These are phyloP conservation scores for Paracanthobrama guichenoti DNA, from an alignment of 2,113 vertebrate species.

Conservation along the genomic window DNA sequence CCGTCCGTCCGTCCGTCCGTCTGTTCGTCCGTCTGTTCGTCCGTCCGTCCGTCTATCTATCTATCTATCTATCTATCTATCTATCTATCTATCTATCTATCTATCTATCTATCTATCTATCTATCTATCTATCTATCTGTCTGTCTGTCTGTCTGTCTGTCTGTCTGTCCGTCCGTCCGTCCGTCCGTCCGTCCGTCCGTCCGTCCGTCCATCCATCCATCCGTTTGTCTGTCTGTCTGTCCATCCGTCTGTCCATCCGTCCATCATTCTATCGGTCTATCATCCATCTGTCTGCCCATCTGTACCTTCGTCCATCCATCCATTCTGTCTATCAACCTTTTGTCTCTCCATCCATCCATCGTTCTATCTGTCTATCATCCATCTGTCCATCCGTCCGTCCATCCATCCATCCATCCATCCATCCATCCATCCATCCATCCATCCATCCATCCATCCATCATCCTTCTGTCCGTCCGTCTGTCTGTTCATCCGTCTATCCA, in stretches of 20 bases:
- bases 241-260: background rate
- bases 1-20: background rate
- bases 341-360: background rate
- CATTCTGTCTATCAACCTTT: too few species aligned
- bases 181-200: background rate
- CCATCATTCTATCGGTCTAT: too few species aligned
- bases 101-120: background rate
- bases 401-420: background rate
- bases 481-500: background rate
- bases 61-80: background rate
- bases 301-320: too few species aligned
- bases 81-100: background rate
- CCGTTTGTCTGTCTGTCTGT: background rate
- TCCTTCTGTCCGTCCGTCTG: background rate
- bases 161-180: background rate
- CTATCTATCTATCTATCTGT: background rate
- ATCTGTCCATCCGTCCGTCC: background rate
- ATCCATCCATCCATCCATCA: background rate
- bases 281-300: too few species aligned
- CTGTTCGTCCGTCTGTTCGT: background rate
- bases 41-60: background rate
- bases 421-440: background rate
- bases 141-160: background rate
- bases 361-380: background rate
- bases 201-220: background rate